Conservation (phyloP, 1,140 invertebrate genomes). For the Psix sp. region DNA sequence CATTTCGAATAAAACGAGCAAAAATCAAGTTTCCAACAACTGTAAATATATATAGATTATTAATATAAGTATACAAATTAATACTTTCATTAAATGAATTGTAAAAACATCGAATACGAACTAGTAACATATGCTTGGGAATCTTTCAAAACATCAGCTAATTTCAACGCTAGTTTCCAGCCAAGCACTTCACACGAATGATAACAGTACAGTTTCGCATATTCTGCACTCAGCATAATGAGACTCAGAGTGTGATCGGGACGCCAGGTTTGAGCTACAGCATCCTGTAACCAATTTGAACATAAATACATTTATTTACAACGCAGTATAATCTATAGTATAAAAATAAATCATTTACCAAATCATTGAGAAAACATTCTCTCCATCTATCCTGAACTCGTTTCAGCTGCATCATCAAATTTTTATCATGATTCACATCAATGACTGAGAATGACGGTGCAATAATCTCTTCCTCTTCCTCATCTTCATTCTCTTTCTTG, state of each 20-base stretch:
- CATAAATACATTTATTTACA: constrained; percentile 35
- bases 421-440: constrained; percentile 62
- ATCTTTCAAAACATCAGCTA: constrained; percentile 30
- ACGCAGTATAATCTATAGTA: background rate
- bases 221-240: constrained; percentile 46
- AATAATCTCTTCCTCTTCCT: constrained; percentile 55
- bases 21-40: constrained; percentile 66
- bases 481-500: constrained; percentile 9
- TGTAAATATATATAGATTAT: constrained; percentile 33
- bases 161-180: constrained; percentile 53
- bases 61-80: constrained; percentile 15
- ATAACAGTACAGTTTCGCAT: constrained; percentile 41
- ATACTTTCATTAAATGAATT: constrained; percentile 5
- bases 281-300: constrained; percentile 29
- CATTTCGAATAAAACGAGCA: constrained; percentile 58
- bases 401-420: constrained; percentile 52
- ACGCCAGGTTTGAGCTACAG: constrained; percentile 34
- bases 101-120: background rate
- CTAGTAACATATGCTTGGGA: constrained; percentile 7
- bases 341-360: constrained; percentile 58
- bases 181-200: constrained; percentile 42
- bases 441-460: constrained; percentile 68
- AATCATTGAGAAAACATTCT: constrained; percentile 48
- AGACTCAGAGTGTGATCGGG: constrained; percentile 23
- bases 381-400: constrained; percentile 63